Evolutionary conservation across 1,140 invertebrate genomes (phyloP).

Genomic region (Zaprionus lachaisei): DNA sequence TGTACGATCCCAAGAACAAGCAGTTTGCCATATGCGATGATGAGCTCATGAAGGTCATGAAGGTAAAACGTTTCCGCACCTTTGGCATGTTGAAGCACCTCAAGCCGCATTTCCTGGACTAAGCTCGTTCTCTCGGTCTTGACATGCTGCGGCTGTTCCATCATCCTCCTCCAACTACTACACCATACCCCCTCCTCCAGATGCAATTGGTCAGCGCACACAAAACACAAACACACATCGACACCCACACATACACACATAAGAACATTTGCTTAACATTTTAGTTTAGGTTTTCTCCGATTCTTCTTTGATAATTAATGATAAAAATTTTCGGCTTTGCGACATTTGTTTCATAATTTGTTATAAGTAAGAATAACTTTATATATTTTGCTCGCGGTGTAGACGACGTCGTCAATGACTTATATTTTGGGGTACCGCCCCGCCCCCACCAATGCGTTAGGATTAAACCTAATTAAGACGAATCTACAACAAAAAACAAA

Average conservation of each 20-base stretch:
- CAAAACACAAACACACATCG: slow-evolving; percentile 13
- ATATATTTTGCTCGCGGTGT: slow-evolving; percentile 42
- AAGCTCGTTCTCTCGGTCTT: slow-evolving; percentile 63
- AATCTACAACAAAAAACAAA: slow-evolving; percentile 56
- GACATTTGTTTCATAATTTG: slow-evolving; percentile 32
- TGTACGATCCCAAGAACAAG: slow-evolving; percentile 97
- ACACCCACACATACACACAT: slow-evolving; percentile 23
- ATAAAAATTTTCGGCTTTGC: slow-evolving; percentile 57
- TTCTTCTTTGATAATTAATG: slow-evolving; percentile 16
- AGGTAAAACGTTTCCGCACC: slow-evolving; percentile 94
- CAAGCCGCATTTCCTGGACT: slow-evolving; percentile 94
- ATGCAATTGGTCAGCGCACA: slow-evolving; percentile 55
- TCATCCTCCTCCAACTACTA: neutral
- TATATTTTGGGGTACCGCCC: slow-evolving; percentile 14
- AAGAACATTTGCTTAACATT: slow-evolving; percentile 43
- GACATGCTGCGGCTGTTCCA: neutral
- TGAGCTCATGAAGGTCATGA: slow-evolving; percentile 94
- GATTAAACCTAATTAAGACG: slow-evolving; percentile 70
- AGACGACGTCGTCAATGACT: slow-evolving; percentile 36
- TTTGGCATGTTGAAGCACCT: slow-evolving; percentile 98
- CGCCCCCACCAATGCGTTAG: slow-evolving; percentile 62
- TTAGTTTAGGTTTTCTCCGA: slow-evolving; percentile 41
- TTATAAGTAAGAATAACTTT: slow-evolving; percentile 53
- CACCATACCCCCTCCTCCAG: slow-evolving; percentile 46
- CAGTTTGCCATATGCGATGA: slow-evolving; percentile 97